Evolutionary conservation across 2,113 vertebrate genomes (phyloP).

Genomic region (Maccullochella peelii): DNA sequence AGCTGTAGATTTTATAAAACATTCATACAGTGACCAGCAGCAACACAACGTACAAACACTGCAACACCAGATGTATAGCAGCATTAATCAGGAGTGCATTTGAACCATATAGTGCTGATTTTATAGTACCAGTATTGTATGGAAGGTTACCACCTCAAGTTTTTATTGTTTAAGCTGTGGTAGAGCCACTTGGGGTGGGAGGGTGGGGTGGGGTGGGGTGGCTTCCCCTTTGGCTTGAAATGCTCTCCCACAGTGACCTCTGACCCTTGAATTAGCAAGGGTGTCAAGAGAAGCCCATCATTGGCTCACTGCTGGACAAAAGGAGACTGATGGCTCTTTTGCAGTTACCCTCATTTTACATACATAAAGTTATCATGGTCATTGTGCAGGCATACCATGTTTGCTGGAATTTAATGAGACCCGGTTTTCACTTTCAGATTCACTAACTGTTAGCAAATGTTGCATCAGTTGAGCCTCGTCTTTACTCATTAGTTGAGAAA

Average conservation of each 20-base stretch:
- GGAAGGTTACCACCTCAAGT: not conserved
- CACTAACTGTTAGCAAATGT: slow-evolving; percentile 38
- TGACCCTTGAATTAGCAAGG: slow-evolving; percentile 45
- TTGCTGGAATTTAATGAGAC: slow-evolving; percentile 1
- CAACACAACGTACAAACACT: not conserved
- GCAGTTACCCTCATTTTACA: slow-evolving; percentile 20
- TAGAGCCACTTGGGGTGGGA: not conserved
- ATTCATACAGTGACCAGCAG: not conserved
- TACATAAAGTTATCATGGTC: not conserved
- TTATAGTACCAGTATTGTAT: not conserved
- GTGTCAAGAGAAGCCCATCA: slow-evolving; percentile 30
- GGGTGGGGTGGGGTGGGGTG: not conserved
- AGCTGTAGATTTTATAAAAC: slow-evolving; percentile 41
- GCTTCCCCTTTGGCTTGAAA: slow-evolving; percentile 28
- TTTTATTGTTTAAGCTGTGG: slow-evolving; percentile 6
- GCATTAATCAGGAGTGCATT: not conserved
- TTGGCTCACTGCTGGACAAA: slow-evolving; percentile 17
- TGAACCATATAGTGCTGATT: not conserved
- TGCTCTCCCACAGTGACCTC: slow-evolving; percentile 43
- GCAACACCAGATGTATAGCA: not conserved
- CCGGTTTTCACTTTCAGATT: not conserved
- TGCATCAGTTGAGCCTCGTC: slow-evolving; percentile 37
- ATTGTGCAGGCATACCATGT: not conserved
- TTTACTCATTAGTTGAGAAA: slow-evolving; percentile 40
- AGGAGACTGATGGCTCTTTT: slow-evolving; percentile 52